A percentile compares a stretch with the other conserved stretches of the same genome.
These are phyloP conservation scores for Latheticus oryzae DNA, from an alignment of 2,888 invertebrate species.

Conservation along the genomic window DNA sequence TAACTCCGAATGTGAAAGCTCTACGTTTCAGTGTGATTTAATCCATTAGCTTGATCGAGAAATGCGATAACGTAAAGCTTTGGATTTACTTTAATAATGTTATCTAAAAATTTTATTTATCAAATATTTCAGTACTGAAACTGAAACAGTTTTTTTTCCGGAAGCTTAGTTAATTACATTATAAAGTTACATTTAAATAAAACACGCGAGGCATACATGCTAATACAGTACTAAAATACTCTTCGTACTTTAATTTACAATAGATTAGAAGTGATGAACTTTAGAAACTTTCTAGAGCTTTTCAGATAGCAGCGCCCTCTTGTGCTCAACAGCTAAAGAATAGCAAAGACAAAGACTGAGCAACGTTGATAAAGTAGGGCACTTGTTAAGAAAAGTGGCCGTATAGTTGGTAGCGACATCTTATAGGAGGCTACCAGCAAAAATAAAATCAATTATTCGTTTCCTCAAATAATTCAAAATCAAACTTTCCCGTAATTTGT, in stretches of 20 bases:
- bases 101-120: slow-evolving; percentile 26
- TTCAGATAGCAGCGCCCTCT: no score
- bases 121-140: slow-evolving; percentile 19
- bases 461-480: no score
- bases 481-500: no score
- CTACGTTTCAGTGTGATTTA: slow-evolving; percentile 19
- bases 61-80: slow-evolving; percentile 25
- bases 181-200: slow-evolving; percentile 17
- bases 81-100: slow-evolving; percentile 16
- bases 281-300: slow-evolving; percentile 3
- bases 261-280: background rate
- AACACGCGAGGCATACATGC: slow-evolving; percentile 10
- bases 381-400: background rate
- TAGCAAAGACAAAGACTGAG: background rate
- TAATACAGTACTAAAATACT: slow-evolving; percentile 27
- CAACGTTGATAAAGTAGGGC: background rate
- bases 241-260: slow-evolving; percentile 4
- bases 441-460: no score
- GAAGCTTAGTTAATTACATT: slow-evolving; percentile 9
- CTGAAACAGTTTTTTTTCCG: slow-evolving; percentile 6
- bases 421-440: no score
- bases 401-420: slow-evolving; percentile 9
- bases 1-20: slow-evolving; percentile 14
- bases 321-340: no score
- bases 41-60: slow-evolving; percentile 22